These are phyloP conservation scores for Drosophila melanogaster DNA, from an alignment of 1,140 invertebrate genomes.

Conservation along the genomic window Release_6_plus_ISO1_MT NT_033777.3:24093501-24094000, in stretches of 20 bases:
- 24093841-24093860: constrained; percentile 39
- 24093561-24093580: not conserved
- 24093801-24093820: constrained; percentile 9
- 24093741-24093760: not conserved
- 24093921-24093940: constrained; percentile 49
- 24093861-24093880: constrained; percentile 37
- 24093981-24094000: constrained; percentile 40
- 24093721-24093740: too few relatives aligned
- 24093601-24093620: not conserved
- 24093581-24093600: not conserved
- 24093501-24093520: constrained; percentile 76
- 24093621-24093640: too few relatives aligned
- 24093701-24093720: too few relatives aligned
- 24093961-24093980: constrained; percentile 70
- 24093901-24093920: constrained; percentile 28
- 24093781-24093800: too few relatives aligned
- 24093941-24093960: constrained; percentile 56
- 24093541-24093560: constrained; percentile 23
- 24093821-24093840: not conserved
- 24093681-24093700: too few relatives aligned
- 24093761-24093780: not conserved
- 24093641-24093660: too few relatives aligned
- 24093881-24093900: constrained; percentile 12
- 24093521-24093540: constrained; percentile 42
- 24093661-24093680: too few relatives aligned